Evolutionary conservation across 2,888 invertebrate genomes (phyloP), one percentile per base, ranked within the genome.

Genomic region (Sinotaia quadrata): DNA sequence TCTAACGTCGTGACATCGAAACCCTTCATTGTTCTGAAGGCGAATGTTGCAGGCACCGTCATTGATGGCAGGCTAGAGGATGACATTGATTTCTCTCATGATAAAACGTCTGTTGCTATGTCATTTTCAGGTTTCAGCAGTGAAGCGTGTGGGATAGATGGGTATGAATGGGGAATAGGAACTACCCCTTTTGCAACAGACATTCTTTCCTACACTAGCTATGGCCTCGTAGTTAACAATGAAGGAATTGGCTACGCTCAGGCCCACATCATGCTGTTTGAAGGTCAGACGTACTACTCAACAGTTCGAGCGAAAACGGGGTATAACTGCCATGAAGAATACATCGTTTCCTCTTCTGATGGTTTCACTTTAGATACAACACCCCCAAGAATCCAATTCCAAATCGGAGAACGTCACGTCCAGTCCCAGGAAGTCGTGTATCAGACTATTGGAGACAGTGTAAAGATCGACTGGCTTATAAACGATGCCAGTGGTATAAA

Each of bases 131-230:
- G 82, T 1, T 82, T 82, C 72, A 75, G 78, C 57, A 80, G 80
- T 68, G 75, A 80, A 57, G 73, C 76, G 8, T 82, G 82, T 62
- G 76, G 75, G 49, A 80, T 82, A 7, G 58, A 72, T 3, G 70
- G 76, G 12, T 82, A 81, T 69, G 80, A 81, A 56, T 82, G 81
- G 81, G 79, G 75, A 0, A 71, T 82, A 18, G 82, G 82, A 8
- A 76, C 72, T 8, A 58, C 71, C 15, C 75, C 79, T 24, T 81
- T 74, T 56, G 74, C 72, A 18, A 78, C 80, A 1, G 80, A 82
- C 58, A 66, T 80, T 2, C 62, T 78, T 21, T 75, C 80, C 1
- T 82, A 72, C 68, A 79, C 80, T 1, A 65, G 69, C 31, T 79
- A 77, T 61, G 82, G 82, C 2, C 54, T 82, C n/a, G 80, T 80